Evolutionary conservation across 2,888 invertebrate genomes (phyloP).

Genomic region (Cheilosia impressa): DNA sequence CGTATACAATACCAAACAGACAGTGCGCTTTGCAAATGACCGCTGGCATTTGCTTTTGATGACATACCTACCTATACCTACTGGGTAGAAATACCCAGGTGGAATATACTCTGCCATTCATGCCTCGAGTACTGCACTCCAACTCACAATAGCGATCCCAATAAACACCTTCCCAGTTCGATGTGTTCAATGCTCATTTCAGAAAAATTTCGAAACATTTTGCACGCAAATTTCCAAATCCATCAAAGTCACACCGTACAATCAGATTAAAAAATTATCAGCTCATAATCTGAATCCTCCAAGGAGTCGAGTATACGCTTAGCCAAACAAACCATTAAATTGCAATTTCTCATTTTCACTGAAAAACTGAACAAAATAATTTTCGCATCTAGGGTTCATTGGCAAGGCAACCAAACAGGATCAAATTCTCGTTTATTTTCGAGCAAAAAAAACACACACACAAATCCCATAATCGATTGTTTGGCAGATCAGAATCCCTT

Average conservation of each 20-base stretch:
- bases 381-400: slow-evolving; percentile 52
- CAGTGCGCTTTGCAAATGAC: not conserved
- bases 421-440: slow-evolving; percentile 23
- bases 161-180: slow-evolving; percentile 38
- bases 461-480: slow-evolving; percentile 73
- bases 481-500: slow-evolving; percentile 37
- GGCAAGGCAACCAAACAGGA: slow-evolving; percentile 27
- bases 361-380: slow-evolving; percentile 27
- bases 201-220: slow-evolving; percentile 16
- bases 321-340: slow-evolving; percentile 75
- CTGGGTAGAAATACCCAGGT: not conserved
- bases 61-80: not conserved
- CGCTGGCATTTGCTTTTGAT: not conserved
- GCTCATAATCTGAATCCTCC: slow-evolving; percentile 67
- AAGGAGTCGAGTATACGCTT: slow-evolving; percentile 36
- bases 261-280: slow-evolving; percentile 74
- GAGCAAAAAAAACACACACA: slow-evolving; percentile 20
- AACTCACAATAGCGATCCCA: slow-evolving; percentile 31
- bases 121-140: slow-evolving; percentile 36
- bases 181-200: not conserved
- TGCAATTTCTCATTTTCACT: slow-evolving; percentile 61
- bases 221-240: slow-evolving; percentile 64
- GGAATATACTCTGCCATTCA: slow-evolving; percentile 8
- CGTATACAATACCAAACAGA: not conserved
- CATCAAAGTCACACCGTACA: slow-evolving; percentile 64